A percentile compares a stretch with the other conserved stretches of the same genome.
Evolutionary conservation across 2,113 vertebrate genomes (phyloP).

Genomic region (Dipodomys stephensi): DNA sequence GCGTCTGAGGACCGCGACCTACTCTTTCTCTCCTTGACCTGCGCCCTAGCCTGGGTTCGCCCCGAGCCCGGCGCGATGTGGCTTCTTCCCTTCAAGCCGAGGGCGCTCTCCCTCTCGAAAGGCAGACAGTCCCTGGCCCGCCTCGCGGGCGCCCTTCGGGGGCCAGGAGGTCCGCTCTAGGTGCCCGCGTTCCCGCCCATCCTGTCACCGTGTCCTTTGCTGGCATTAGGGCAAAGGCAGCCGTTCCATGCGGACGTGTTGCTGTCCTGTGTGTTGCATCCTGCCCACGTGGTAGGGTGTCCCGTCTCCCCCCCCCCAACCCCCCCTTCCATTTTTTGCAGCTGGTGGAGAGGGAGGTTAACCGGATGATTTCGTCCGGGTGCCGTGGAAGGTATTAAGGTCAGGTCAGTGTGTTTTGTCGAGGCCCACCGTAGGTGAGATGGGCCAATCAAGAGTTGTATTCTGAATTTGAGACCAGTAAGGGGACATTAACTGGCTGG

Average conservation of each 20-base stretch:
- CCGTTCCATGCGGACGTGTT: slow-evolving; percentile 73
- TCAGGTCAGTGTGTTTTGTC: slow-evolving; percentile 41
- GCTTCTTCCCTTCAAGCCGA: not conserved
- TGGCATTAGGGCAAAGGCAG: slow-evolving; percentile 58
- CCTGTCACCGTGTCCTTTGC: slow-evolving; percentile 58
- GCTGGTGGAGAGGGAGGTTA: slow-evolving; percentile 60
- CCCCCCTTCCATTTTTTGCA: slow-evolving; percentile 62
- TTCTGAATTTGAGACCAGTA: slow-evolving; percentile 40
- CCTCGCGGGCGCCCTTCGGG: not conserved
- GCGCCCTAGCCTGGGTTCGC: not conserved
- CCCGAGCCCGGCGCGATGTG: not conserved
- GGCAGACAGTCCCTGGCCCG: not conserved
- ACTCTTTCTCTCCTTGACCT: not conserved
- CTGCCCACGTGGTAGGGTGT: slow-evolving; percentile 81
- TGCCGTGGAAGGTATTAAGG: slow-evolving; percentile 57
- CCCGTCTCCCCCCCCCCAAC: slow-evolving; percentile 13
- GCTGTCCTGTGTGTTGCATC: slow-evolving; percentile 79
- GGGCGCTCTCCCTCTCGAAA: not conserved
- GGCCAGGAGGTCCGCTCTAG: slow-evolving; percentile 4
- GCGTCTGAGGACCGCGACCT: not conserved
- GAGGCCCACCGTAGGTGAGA: not conserved
- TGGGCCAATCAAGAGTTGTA: slow-evolving; percentile 42
- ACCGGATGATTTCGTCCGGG: slow-evolving; percentile 45
- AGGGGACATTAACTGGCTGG: slow-evolving; percentile 36
- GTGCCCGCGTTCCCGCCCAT: slow-evolving; percentile 56